Evolutionary conservation across 2,888 invertebrate species (phyloP), one percentile per base, ranked within the genome.

Genomic region (Hydrotaea diabolus): DNA sequence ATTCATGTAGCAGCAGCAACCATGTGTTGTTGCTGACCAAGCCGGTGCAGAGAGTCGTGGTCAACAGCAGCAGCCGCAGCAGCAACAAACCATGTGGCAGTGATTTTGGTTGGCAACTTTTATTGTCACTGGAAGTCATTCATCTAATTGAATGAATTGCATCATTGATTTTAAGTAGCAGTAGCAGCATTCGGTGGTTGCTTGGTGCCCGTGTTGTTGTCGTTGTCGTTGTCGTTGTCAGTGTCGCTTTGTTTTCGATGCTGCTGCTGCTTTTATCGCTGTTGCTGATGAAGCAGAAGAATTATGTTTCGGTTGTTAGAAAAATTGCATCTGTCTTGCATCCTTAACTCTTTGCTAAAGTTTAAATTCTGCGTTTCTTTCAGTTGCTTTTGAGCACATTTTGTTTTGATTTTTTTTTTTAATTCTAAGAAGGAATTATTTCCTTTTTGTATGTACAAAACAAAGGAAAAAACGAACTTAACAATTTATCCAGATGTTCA

Each of bases 101-200:
- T 80, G 82, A 85, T 85, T 82, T 69, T 69, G 73, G 74, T 46
- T 71, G 59, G 57, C 77, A 79, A 80, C 82, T 85, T 85, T 85
- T 85, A 85, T 85, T 85, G 85, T 82, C 85, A 85, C 81, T 85
- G 85, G 85, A 85, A 85, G 85, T 80, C 85, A 85, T 85, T 74
- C 85, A 85, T 85, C 85, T 82, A 85, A 85, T 85, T 79, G 79
- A 85, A 85, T 85, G 85, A 85, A 85, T 85, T 85, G 85, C 88
- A 88, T 88, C 87, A 87, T 86, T 83, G 80, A 81, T 78, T 85
- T 83, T 81, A 74, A 82, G 77, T 82, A 36, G 55, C 31, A 31
- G 31, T 76, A 81, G 81, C 19, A 17, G 19, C 31, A 31, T 31
- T 2, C 31, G 2, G 31, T 31, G 31, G 3, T 31, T 31, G 3